Evolutionary conservation across 2,797 vertebrate genomes (phyloP).

Genomic region (Parauchenoglanis ngamensis): DNA sequence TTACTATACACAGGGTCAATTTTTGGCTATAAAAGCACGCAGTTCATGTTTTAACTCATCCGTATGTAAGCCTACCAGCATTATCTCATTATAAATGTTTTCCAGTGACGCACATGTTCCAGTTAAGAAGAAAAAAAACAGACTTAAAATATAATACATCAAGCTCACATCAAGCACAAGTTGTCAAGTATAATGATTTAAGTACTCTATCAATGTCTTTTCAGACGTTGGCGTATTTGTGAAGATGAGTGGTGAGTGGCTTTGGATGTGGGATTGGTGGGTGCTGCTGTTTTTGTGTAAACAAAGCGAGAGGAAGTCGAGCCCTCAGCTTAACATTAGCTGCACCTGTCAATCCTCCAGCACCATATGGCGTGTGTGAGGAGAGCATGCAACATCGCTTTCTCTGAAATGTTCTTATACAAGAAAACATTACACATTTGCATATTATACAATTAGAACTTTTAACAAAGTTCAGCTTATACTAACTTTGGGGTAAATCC

Average conservation of each 20-base stretch:
- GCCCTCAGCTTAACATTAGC: slow-evolving; percentile 63
- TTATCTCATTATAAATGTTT: background rate
- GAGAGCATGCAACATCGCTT: slow-evolving; percentile 8
- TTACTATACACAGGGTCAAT: slow-evolving; percentile 37
- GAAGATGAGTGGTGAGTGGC: slow-evolving; percentile 8
- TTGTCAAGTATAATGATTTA: background rate
- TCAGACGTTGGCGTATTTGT: background rate
- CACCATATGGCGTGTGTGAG: slow-evolving; percentile 56
- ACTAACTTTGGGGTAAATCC: background rate
- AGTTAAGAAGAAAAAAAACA: too few species aligned
- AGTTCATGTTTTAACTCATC: background rate
- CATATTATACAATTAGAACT: background rate
- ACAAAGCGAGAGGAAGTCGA: slow-evolving; percentile 67
- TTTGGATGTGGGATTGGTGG: background rate
- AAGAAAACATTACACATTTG: slow-evolving; percentile 11
- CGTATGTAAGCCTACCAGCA: too few species aligned
- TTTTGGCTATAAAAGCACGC: background rate
- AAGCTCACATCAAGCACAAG: too few species aligned
- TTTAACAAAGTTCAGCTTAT: background rate
- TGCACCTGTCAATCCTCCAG: slow-evolving; percentile 70
- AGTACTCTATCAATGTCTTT: background rate
- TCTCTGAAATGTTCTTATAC: slow-evolving; percentile 16
- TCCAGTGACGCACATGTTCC: background rate
- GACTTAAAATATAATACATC: background rate
- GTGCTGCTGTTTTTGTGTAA: slow-evolving; percentile 63